Evolutionary conservation across 2,888 invertebrate species (phyloP), one percentile per base, ranked within the genome.

Genomic region (Carabus problematicus): DNA sequence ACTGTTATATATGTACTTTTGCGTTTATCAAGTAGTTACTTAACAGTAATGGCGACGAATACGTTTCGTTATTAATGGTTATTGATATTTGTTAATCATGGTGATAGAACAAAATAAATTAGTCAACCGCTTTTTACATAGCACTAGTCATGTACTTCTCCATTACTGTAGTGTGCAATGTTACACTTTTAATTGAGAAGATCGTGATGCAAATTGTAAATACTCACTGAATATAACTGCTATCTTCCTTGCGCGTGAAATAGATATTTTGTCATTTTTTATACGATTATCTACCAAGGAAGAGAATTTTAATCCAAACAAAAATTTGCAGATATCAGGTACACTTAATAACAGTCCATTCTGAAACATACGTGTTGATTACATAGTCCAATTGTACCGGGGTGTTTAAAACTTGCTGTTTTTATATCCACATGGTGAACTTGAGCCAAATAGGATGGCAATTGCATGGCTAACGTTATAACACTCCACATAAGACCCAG

Each of bases 401-500:
- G n/a, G n/a, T n/a, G n/a, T n/a, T n/a, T n/a, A n/a, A n/a, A n/a
- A 6, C 29, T 61, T 64, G 74, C 75, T 56, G 71, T 74, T 70
- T 72, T 72, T n/a, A 73, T 71, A 52, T 73, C 71, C 7, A 75
- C 63, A 29, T 64, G 39, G 40, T 74, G 72, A n/a, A 73, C 72
- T 40, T 67, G 42, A 14, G 64, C 56, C 39, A 75, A 71, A 62
- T 75, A 75, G 2, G 72, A 14, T 0, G 75, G 74, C 18, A 74
- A 18, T 54, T 75, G 75, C 74, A 75, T 74, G n/a, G 72, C 55
- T n/a, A 74, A 49, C 8, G 74, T 73, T 19, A 74, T 71, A 9
- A 70, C 64, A 18, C 72, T 71, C 75, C 75, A 75, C 72, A 75
- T 74, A 6, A 73, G 64, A 18, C 73, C 74, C 40, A 71, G 71